phyloP scores from a whole-genome alignment of 2,113 vertebrate species.

The Aythya baeri region DNA sequence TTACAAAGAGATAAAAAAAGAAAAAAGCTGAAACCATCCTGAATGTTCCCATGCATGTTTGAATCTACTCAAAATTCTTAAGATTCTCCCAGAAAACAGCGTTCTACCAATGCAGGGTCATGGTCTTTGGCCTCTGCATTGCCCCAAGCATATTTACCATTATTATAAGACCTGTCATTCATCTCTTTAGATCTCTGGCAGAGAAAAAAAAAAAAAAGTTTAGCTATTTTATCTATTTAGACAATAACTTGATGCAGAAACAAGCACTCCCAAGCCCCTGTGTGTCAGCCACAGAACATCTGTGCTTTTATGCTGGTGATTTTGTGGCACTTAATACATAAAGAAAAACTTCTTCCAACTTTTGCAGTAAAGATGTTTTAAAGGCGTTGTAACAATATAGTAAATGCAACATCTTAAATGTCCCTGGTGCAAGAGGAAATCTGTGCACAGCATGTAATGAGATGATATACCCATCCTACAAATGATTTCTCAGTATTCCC shows the following conservation, averaged over 20 bases:
- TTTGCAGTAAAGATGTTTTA: background rate
- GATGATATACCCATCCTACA: background rate
- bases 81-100: constrained; percentile 62
- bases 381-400: background rate
- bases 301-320: background rate
- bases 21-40: constrained; percentile 13
- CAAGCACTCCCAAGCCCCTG: constrained; percentile 1
- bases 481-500: background rate
- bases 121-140: constrained; percentile 61
- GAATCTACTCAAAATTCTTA: constrained; percentile 63
- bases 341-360: background rate
- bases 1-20: constrained; percentile 59
- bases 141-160: constrained; percentile 70
- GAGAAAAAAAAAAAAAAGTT: constrained; percentile 23
- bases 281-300: constrained; percentile 3
- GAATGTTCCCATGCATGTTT: constrained; percentile 68
- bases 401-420: background rate
- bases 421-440: background rate
- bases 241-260: constrained; percentile 51
- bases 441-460: rapidly evolving
- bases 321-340: background rate
- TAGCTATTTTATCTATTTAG: constrained; percentile 58
- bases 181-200: constrained; percentile 63
- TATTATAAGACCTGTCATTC: constrained; percentile 71
- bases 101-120: constrained; percentile 60